Percentiles rank a stretch among this genome's conserved stretches.
phyloP scores from a whole-genome alignment of 2,113 vertebrate genomes.

The Puntigrus tetrazona region DNA sequence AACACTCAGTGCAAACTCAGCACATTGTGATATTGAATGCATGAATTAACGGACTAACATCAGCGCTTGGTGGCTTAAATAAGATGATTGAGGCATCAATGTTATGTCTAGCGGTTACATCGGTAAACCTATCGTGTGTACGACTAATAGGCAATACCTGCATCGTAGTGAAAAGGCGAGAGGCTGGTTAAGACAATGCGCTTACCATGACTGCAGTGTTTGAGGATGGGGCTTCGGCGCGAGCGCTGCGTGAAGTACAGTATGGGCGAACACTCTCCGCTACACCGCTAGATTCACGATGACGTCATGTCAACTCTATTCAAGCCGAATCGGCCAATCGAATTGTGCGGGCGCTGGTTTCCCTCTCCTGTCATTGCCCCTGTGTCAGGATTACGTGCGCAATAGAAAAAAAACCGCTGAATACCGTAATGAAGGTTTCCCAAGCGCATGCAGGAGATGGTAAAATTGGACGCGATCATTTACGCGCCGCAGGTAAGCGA shows the following conservation, averaged over 20 bases:
- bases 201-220: conserved; percentile 46
- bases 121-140: not conserved
- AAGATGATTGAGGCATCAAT: not conserved
- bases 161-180: not conserved
- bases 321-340: conserved; percentile 43
- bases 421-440: not conserved
- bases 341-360: conserved; percentile 1
- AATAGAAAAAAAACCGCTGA: rapidly evolving
- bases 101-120: not conserved
- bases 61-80: not conserved
- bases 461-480: too few relatives aligned
- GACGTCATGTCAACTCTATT: conserved; percentile 39
- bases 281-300: conserved; percentile 25
- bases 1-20: not conserved
- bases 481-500: too few relatives aligned
- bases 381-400: not conserved
- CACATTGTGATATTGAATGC: not conserved
- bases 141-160: not conserved
- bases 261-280: not conserved
- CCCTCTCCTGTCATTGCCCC: not conserved
- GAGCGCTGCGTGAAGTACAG: conserved; percentile 23
- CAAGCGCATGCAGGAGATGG: not conserved
- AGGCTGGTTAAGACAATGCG: not conserved
- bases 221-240: conserved; percentile 9
- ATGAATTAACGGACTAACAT: not conserved